A percentile compares a stretch with the other conserved stretches of the same genome.
These are phyloP conservation scores for Ditylenchus dipsaci DNA, from an alignment of 1,140 invertebrate species.

Conservation along the genomic window DNA sequence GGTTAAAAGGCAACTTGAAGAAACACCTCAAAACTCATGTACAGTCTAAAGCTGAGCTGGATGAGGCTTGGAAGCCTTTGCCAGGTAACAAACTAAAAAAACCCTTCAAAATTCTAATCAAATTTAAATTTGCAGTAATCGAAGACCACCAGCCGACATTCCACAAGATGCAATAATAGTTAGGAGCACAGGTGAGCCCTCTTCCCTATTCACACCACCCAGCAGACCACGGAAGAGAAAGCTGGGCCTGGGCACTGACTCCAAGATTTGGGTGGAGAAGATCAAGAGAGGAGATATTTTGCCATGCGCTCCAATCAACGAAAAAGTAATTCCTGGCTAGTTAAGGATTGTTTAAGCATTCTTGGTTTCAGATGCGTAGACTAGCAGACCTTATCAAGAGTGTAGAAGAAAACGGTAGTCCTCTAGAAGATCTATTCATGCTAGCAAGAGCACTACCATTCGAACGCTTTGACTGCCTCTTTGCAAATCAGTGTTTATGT, in stretches of 20 bases:
- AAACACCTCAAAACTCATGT: conserved; percentile 57
- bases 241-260: conserved; percentile 49
- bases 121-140: conserved; percentile 45
- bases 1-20: conserved; percentile 50
- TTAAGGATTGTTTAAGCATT: not conserved
- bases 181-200: conserved; percentile 41
- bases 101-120: not conserved
- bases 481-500: conserved; percentile 52
- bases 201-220: conserved; percentile 47
- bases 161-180: conserved; percentile 57
- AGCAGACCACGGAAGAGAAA: conserved; percentile 48
- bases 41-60: conserved; percentile 53
- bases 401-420: conserved; percentile 25
- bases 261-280: conserved; percentile 51
- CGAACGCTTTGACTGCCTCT: conserved; percentile 52
- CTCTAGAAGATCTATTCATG: conserved; percentile 47
- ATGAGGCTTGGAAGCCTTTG: conserved; percentile 57
- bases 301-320: conserved; percentile 35
- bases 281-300: conserved; percentile 51
- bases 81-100: conserved; percentile 33
- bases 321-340: conserved; percentile 45
- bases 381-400: conserved; percentile 37
- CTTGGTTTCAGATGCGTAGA: conserved; percentile 39
- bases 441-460: conserved; percentile 50
- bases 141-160: conserved; percentile 55